phyloP scores from a whole-genome alignment of 2,888 invertebrate species.

The Elysia crispata region DNA sequence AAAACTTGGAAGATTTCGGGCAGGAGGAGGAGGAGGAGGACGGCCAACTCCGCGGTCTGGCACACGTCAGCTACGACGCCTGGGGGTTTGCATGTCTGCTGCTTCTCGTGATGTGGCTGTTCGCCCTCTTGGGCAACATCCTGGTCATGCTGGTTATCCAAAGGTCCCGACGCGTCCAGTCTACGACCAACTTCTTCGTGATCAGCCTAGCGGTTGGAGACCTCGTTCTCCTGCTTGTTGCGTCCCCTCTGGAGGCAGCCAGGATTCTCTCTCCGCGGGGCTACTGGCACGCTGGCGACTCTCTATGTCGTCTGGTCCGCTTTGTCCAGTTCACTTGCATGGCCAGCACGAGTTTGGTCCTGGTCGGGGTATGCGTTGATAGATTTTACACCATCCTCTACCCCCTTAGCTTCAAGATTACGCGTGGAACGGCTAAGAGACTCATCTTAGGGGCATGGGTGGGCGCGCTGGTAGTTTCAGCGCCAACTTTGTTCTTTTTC shows the following conservation, averaged over 20 bases:
- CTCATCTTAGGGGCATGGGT: constrained; percentile 67
- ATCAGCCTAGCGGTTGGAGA: constrained; percentile 70
- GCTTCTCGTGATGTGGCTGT: constrained; percentile 56
- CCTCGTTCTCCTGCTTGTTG: constrained; percentile 59
- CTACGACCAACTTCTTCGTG: constrained; percentile 76
- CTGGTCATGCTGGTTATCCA: constrained; percentile 74
- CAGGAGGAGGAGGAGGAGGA: too few relatives aligned
- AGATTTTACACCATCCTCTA: constrained; percentile 76
- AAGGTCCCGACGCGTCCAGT: constrained; percentile 74
- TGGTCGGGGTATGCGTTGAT: constrained; percentile 71
- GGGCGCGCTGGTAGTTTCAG: constrained; percentile 57
- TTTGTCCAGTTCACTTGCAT: constrained; percentile 64
- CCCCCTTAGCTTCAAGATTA: constrained; percentile 75
- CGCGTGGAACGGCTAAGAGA: constrained; percentile 70
- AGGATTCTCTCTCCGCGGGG: constrained; percentile 53
- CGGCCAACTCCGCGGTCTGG: too few relatives aligned
- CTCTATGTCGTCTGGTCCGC: constrained; percentile 68
- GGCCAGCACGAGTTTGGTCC: constrained; percentile 61
- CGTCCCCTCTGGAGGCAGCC: constrained; percentile 65
- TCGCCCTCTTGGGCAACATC: constrained; percentile 66
- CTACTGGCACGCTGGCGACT: constrained; percentile 63
- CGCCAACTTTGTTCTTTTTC: constrained; percentile 68
- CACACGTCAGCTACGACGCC: too few relatives aligned
- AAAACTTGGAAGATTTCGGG: too few relatives aligned
- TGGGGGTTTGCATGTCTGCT: constrained; percentile 45